Base-by-base conservation (phyloP, 1,140 invertebrate genomes). In the Metopolophium dirhodum region DNA sequence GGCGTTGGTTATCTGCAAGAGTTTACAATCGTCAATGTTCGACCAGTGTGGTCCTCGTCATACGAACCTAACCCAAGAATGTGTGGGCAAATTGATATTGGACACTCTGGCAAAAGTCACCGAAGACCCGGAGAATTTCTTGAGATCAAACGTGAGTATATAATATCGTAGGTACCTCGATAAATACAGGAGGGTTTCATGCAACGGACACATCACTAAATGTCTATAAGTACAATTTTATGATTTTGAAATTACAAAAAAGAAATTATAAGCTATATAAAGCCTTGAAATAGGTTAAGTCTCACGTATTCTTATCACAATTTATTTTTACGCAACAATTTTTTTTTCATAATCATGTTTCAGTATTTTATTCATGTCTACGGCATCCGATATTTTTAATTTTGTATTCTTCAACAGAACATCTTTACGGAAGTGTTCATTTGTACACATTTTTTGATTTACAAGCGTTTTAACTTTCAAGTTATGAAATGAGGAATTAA, bases 11-110 rank as follows among this genome's bases (percentile, higher is more conserved):
- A 8, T 54, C 2, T 18, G 57, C 23, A 37, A 30, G 0, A 30
- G 14, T n/a, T 61, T 57, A 30, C 37, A 45, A 57, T 93, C 82
- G 22, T 93, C n/a, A 2, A 51, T 93, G 22, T 93, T 93, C 49
- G 91, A 93, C 26, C 82, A 82, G 1, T 93, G 91, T 30, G 45
- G 23, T 22, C 11, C 23, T 8, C 37, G 89, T 26, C 57, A 90
- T 41, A 68, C 89, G 1, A 93, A 93, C 45, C 30, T 86, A 37
- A 93, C 91, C 14, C 91, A 93, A 54, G 82, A 93, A 57, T 93
- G 91, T 14, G 91, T 93, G 20, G 37, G 82, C 11, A 93, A 85
- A 57, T 49, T 93, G 14, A 93, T 93, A 57, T 9, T 93, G 14
- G 49, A 93, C 0, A 57, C 91, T 22, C 49, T 93, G 35, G 41